Percentiles rank a stretch among this genome's conserved stretches.
Conservation (phyloP, 2,888 invertebrate genomes). For the Linnaemya tessellans region DNA sequence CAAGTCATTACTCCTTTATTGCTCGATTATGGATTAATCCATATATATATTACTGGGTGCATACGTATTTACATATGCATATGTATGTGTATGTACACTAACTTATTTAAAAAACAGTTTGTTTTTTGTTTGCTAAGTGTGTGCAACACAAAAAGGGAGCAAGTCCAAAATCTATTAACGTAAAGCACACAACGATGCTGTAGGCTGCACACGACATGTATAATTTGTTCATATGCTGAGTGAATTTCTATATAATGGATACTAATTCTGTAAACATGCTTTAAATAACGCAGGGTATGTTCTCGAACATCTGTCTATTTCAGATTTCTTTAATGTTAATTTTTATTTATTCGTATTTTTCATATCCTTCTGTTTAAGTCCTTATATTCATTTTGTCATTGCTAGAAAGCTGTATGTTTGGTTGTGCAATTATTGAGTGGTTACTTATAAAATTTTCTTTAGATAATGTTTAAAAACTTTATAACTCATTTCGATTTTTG, state of each 20-base stretch:
- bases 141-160: too few relatives aligned
- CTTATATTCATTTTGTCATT: background rate
- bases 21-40: too few relatives aligned
- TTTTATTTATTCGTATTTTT: background rate
- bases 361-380: conserved; percentile 1
- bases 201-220: too few relatives aligned
- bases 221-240: too few relatives aligned
- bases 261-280: background rate
- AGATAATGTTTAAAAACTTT: conserved; percentile 42
- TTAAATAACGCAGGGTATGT: conserved; percentile 23
- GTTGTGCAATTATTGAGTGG: conserved; percentile 9
- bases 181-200: too few relatives aligned
- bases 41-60: too few relatives aligned
- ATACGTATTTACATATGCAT: too few relatives aligned
- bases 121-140: too few relatives aligned
- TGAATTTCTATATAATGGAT: background rate
- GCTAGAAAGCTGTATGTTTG: conserved; percentile 4
- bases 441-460: background rate
- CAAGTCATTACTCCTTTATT: too few relatives aligned
- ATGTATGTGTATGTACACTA: too few relatives aligned
- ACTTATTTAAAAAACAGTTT: too few relatives aligned
- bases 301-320: conserved; percentile 33
- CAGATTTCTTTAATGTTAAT: conserved; percentile 12
- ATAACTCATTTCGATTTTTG: conserved; percentile 58
- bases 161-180: too few relatives aligned